Conservation (phyloP, 1,140 invertebrate genomes). For the Caerostris extrusa region DNA sequence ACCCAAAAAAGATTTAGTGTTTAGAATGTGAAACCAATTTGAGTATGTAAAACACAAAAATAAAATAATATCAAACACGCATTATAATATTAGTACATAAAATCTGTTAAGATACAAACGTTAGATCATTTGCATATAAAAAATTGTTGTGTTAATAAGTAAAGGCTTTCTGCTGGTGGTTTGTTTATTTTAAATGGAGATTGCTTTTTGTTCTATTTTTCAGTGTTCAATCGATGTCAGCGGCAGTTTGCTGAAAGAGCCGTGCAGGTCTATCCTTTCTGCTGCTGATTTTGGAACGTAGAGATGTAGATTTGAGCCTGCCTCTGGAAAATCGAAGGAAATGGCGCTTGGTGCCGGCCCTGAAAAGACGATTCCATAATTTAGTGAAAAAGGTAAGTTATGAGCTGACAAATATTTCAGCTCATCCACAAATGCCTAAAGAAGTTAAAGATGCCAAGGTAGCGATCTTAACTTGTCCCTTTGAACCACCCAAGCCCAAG, state of each 20-base stretch:
- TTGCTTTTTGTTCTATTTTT: background rate
- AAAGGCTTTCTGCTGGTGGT: too few relatives aligned
- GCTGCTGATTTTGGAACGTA: constrained; percentile 96
- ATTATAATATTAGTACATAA: too few relatives aligned
- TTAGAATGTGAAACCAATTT: too few relatives aligned
- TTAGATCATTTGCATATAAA: too few relatives aligned
- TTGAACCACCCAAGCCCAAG: constrained; percentile 99
- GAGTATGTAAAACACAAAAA: too few relatives aligned
- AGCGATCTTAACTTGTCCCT: constrained; percentile 99
- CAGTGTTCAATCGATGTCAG: constrained; percentile 88
- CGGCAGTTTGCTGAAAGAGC: constrained; percentile 99
- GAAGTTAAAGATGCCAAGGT: constrained; percentile 92
- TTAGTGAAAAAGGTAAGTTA: constrained; percentile 97
- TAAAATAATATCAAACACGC: too few relatives aligned
- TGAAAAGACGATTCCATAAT: constrained; percentile 97
- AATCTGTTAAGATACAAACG: too few relatives aligned
- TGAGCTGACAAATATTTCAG: constrained; percentile 99
- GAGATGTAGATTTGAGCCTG: constrained; percentile 99
- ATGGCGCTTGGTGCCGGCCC: constrained; percentile 99
- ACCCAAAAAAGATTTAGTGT: too few relatives aligned
- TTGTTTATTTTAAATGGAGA: background rate
- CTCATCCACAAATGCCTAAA: constrained; percentile 99
- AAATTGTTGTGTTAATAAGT: background rate
- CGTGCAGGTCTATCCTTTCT: constrained; percentile 95
- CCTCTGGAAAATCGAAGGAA: constrained; percentile 99